phyloP scores from a whole-genome alignment of 2,797 vertebrate species.

The Eleutherodactylus coqui region DNA sequence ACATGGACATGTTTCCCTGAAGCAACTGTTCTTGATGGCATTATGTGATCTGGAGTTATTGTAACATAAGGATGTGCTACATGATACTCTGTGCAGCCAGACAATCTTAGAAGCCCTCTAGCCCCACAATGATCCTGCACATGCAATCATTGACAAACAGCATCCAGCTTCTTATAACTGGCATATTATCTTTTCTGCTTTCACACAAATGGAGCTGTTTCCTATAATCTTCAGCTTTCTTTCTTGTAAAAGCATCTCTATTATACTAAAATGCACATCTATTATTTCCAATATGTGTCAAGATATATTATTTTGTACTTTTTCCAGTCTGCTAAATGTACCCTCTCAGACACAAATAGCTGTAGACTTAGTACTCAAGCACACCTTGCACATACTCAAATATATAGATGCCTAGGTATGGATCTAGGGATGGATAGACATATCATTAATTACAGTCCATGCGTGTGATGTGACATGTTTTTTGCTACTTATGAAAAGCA shows the following conservation, averaged over 20 bases:
- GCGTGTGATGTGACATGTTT: background rate
- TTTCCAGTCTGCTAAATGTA: constrained; percentile 49
- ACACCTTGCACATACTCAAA: background rate
- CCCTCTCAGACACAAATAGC: constrained; percentile 49
- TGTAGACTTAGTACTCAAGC: constrained; percentile 21
- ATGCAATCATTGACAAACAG: constrained; percentile 72
- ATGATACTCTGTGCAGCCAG: constrained; percentile 65
- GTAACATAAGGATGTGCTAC: constrained; percentile 66
- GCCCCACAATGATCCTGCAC: constrained; percentile 68
- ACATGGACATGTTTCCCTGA: constrained; percentile 64
- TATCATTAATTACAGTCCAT: background rate
- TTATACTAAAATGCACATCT: constrained; percentile 66
- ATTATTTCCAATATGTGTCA: constrained; percentile 70
- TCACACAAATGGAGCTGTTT: constrained; percentile 70
- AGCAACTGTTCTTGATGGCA: constrained; percentile 71
- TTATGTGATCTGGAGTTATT: constrained; percentile 67
- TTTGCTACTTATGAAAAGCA: background rate
- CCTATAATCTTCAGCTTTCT: constrained; percentile 71
- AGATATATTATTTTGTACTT: constrained; percentile 66
- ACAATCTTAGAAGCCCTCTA: constrained; percentile 67
- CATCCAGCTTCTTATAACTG: constrained; percentile 70
- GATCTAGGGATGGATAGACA: background rate
- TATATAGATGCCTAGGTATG: constrained; percentile 2
- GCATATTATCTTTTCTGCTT: constrained; percentile 73
- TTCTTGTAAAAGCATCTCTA: constrained; percentile 71